Conservation (phyloP, 1,140 invertebrate genomes). For the Phymorhynchus buccinoides region DNA sequence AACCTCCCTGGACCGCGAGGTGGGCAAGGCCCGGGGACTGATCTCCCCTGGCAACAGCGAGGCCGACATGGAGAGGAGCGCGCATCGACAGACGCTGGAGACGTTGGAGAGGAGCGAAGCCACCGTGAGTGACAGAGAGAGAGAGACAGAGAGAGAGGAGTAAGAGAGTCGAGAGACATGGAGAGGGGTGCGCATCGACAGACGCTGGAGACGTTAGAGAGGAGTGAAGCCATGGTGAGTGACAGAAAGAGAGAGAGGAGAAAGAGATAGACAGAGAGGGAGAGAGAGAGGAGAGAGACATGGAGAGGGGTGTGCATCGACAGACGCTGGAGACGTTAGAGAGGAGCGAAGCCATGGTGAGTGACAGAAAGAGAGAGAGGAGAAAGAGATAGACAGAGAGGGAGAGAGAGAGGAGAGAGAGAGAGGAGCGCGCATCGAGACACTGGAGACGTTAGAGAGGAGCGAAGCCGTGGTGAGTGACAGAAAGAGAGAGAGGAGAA, state of each 20-base stretch:
- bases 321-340: constrained; percentile 71
- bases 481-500: no score
- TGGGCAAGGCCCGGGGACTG: constrained; percentile 60
- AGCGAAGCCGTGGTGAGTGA: constrained; percentile 72
- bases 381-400: no score
- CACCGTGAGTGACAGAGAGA: constrained; percentile 69
- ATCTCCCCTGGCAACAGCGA: constrained; percentile 58
- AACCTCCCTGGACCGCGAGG: constrained; percentile 62
- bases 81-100: constrained; percentile 71
- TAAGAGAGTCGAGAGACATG: no score
- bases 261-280: no score
- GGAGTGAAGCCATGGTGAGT: constrained; percentile 71
- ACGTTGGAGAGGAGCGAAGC: constrained; percentile 71
- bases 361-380: no score
- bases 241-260: no score
- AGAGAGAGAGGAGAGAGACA: no score
- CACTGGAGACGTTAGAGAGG: constrained; percentile 68
- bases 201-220: constrained; percentile 70
- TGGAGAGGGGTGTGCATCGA: constrained; percentile 70
- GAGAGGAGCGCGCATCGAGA: constrained; percentile 70
- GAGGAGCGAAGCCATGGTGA: constrained; percentile 70
- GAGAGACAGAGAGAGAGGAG: no score
- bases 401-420: no score
- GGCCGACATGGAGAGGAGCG: constrained; percentile 70
- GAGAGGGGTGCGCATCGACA: constrained; percentile 71